A percentile compares a stretch with the other conserved stretches of the same genome.
phyloP scores from a whole-genome alignment of 2,888 invertebrate genomes.

The Aphidoletes aphidimyza region DNA sequence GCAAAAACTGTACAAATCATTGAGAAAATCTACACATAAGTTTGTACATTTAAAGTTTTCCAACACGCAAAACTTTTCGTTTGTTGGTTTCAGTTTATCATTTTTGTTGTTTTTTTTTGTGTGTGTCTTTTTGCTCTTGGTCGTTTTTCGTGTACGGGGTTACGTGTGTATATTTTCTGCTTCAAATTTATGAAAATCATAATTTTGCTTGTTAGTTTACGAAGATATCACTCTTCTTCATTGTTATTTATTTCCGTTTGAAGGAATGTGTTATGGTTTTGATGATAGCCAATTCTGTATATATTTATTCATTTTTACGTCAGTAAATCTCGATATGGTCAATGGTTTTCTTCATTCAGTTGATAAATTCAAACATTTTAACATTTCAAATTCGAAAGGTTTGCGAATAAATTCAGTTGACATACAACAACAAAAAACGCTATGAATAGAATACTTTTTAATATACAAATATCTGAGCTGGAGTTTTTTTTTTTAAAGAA shows the following conservation, averaged over 20 bases:
- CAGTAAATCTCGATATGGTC: too few relatives aligned
- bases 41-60: slow-evolving; percentile 41
- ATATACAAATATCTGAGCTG: too few relatives aligned
- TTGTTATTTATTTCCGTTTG: not conserved
- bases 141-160: not conserved
- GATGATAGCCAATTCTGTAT: not conserved
- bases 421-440: too few relatives aligned
- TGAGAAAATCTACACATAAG: slow-evolving; percentile 30
- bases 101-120: not conserved
- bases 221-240: not conserved
- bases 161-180: not conserved
- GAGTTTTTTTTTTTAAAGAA: too few relatives aligned
- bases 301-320: too few relatives aligned
- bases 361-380: too few relatives aligned
- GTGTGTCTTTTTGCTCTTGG: not conserved
- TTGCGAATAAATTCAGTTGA: too few relatives aligned
- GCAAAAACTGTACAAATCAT: slow-evolving; percentile 23
- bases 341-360: too few relatives aligned
- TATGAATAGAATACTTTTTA: too few relatives aligned
- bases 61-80: slow-evolving; percentile 35
- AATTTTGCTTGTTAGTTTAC: not conserved
- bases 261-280: not conserved
- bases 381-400: too few relatives aligned
- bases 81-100: slow-evolving; percentile 38
- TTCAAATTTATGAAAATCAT: slow-evolving; percentile 17